Evolutionary conservation across 2,888 invertebrate genomes (phyloP), one percentile per base, ranked within the genome.

Genomic region (Holacanthella duospinosa): DNA sequence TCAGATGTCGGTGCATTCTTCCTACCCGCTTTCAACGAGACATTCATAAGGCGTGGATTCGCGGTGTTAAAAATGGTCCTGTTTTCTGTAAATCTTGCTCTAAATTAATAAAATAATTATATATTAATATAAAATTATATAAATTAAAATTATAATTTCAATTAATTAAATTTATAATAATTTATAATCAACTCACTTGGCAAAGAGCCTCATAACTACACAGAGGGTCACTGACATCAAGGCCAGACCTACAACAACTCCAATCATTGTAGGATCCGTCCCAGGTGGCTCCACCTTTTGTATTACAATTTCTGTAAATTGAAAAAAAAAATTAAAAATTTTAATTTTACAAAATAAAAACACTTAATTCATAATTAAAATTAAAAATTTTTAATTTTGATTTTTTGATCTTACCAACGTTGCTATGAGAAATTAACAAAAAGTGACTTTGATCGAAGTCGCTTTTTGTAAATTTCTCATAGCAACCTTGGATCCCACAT

Each of bases 161-260:
- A 26, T 55, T 27, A 25, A 4, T 26, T 6, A 55, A 26, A 55
- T 12, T 12, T 29, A 53, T 61, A 48, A 61, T 28, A 28, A 58
- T 53, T 25, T 55, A 24, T n/a, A 60, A n/a, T n/a, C n/a, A 44
- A 81, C 84, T 82, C 81, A 92, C 93, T 87, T 90, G 86, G 91
- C 91, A 79, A 93, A 93, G 74, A 93, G 83, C 75, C 90, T 85
- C 66, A 93, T 83, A 58, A 93, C 93, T 73, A 93, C 88, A 79
- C 93, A 93, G 75, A 93, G 89, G 78, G 92, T 91, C 78, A 93
- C 83, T 78, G 93, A 93, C 93, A 93, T 93, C 72, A 93, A 83
- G 68, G 87, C 89, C 88, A 93, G 90, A 63, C 86, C 92, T 67
- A 89, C 89, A 72, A 93, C 82, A 60, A 92, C 87, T 61, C 88